Percentiles rank a stretch among this genome's conserved stretches.
phyloP scores from a whole-genome alignment of 2,113 vertebrate species.

The Lophotis ruficrista region DNA sequence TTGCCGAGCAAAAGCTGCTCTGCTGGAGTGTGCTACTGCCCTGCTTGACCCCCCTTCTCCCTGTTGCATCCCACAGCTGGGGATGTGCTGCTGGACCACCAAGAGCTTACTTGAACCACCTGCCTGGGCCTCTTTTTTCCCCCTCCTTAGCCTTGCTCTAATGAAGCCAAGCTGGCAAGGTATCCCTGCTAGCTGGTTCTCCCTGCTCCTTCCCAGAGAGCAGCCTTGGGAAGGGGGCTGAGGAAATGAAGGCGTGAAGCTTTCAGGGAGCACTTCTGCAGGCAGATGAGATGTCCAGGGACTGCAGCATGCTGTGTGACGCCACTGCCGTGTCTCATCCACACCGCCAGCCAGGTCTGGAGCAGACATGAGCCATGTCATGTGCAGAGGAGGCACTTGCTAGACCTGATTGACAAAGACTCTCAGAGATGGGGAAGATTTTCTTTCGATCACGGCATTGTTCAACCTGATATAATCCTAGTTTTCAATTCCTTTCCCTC shows the following conservation, averaged over 20 bases:
- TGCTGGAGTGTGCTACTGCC: background rate
- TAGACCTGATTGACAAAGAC: background rate
- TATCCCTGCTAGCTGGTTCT: background rate
- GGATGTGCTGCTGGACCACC: background rate
- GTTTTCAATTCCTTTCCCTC: background rate
- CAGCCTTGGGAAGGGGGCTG: background rate
- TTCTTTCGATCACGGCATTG: background rate
- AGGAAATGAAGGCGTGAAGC: background rate
- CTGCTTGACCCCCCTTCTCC: background rate
- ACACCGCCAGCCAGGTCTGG: background rate
- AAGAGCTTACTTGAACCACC: background rate
- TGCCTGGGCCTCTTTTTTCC: background rate
- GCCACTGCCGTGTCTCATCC: fast-evolving
- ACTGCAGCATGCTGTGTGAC: background rate
- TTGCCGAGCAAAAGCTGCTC: background rate
- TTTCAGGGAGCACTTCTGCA: background rate
- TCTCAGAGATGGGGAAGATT: background rate
- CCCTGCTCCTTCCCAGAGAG: background rate
- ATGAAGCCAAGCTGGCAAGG: background rate
- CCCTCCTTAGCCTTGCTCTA: background rate
- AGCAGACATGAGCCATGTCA: background rate
- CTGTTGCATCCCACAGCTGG: background rate
- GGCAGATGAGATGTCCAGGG: background rate
- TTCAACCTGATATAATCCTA: background rate
- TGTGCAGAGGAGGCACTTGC: background rate